These are phyloP conservation scores for Drosophila mojavensis DNA, from an alignment of 1,140 invertebrate species.

Conservation along the genomic window DNA sequence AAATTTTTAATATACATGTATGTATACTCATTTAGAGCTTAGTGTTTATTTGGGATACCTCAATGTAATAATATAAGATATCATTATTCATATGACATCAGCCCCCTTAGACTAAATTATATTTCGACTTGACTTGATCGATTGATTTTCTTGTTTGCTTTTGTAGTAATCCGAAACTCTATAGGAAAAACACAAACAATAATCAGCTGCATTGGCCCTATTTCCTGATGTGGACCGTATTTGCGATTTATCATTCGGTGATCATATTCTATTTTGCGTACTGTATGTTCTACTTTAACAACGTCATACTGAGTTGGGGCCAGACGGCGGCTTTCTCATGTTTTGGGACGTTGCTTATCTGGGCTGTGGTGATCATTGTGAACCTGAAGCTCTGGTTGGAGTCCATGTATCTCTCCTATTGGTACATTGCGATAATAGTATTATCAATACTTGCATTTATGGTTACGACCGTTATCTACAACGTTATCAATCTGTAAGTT, in stretches of 20 bases:
- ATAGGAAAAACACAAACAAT: conserved; percentile 88
- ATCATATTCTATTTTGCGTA: conserved; percentile 85
- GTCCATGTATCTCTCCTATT: conserved; percentile 87
- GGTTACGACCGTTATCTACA: conserved; percentile 86
- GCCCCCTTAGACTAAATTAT: no score
- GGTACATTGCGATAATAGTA: conserved; percentile 86
- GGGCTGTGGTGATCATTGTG: conserved; percentile 85
- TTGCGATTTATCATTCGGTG: conserved; percentile 86
- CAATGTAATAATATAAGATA: no score
- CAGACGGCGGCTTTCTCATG: conserved; percentile 84
- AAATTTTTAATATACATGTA: no score
- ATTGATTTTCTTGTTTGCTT: neutral
- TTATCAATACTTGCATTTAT: conserved; percentile 87
- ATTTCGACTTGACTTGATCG: no score
- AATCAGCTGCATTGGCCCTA: conserved; percentile 87
- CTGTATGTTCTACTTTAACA: conserved; percentile 78
- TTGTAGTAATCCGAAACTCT: conserved; percentile 87
- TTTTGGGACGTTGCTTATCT: conserved; percentile 85
- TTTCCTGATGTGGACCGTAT: conserved; percentile 88
- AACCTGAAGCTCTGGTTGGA: conserved; percentile 87
- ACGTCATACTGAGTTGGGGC: conserved; percentile 84
- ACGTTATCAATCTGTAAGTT: conserved; percentile 86
- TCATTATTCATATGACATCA: no score
- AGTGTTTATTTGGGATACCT: no score
- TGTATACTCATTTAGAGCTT: no score